phyloP scores from a whole-genome alignment of 2,888 invertebrate genomes.

The Baccha elongata region DNA sequence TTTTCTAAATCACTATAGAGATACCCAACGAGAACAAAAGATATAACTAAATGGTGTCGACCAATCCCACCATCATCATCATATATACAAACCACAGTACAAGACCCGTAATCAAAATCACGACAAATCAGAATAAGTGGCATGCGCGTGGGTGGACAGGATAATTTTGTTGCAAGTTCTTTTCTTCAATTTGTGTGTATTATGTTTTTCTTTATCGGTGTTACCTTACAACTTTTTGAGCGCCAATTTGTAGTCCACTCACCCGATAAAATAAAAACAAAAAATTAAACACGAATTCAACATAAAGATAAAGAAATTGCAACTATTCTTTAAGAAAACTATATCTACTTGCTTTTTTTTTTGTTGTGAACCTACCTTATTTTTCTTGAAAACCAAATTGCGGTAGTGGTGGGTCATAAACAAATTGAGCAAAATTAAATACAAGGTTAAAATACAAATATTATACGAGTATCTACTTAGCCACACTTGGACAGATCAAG shows the following conservation, averaged over 20 bases:
- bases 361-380: neutral
- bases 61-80: neutral
- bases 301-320: neutral
- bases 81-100: neutral
- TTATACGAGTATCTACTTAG: neutral
- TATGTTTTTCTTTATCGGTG: neutral
- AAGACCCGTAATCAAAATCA: constrained; percentile 31
- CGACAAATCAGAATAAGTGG: constrained; percentile 45
- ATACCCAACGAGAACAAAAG: neutral
- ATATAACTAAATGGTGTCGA: neutral
- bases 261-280: neutral
- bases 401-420: neutral
- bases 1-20: neutral
- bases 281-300: neutral
- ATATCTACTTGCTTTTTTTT: neutral
- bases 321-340: neutral
- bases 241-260: neutral
- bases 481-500: neutral
- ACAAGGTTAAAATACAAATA: constrained; percentile 3
- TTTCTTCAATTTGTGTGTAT: neutral
- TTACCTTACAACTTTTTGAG: constrained; percentile 3
- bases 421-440: constrained; percentile 8
- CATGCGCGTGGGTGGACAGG: constrained; percentile 46
- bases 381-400: neutral
- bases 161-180: constrained; percentile 34